phyloP scores from a whole-genome alignment of 1,140 invertebrate genomes.

The Pachyrhynchus sulphureomaculatus region DNA sequence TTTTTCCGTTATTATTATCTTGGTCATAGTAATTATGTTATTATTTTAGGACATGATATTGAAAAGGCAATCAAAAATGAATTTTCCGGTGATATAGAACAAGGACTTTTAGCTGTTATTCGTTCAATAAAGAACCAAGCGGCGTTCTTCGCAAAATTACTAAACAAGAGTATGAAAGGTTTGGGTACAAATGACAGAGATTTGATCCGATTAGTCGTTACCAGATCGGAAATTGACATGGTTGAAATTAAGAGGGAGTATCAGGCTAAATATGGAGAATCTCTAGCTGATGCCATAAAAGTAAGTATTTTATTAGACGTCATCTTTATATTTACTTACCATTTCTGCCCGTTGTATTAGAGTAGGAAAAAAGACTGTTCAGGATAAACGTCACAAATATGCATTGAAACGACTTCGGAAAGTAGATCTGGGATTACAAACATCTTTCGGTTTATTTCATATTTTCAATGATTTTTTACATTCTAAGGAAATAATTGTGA shows the following conservation, averaged over 20 bases:
- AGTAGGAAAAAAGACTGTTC: no score
- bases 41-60: constrained; percentile 59
- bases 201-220: constrained; percentile 83
- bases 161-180: constrained; percentile 85
- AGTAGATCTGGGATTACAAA: no score
- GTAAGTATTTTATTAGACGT: constrained; percentile 62
- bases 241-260: constrained; percentile 83
- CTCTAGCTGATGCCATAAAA: constrained; percentile 77
- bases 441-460: no score
- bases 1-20: neutral
- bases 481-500: no score
- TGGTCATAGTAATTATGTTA: neutral
- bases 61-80: constrained; percentile 69
- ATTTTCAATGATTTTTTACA: no score
- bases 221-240: constrained; percentile 86
- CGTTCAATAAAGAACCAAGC: constrained; percentile 81
- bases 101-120: constrained; percentile 68
- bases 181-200: constrained; percentile 83
- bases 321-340: no score
- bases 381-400: no score
- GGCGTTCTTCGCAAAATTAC: constrained; percentile 83
- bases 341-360: no score
- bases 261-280: constrained; percentile 75
- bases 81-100: constrained; percentile 68
- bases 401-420: no score